A percentile compares a stretch with the other conserved stretches of the same genome.
These are phyloP conservation scores for Podocnemis expansa DNA, from an alignment of 2,113 vertebrate species.

Conservation along the genomic window DNA sequence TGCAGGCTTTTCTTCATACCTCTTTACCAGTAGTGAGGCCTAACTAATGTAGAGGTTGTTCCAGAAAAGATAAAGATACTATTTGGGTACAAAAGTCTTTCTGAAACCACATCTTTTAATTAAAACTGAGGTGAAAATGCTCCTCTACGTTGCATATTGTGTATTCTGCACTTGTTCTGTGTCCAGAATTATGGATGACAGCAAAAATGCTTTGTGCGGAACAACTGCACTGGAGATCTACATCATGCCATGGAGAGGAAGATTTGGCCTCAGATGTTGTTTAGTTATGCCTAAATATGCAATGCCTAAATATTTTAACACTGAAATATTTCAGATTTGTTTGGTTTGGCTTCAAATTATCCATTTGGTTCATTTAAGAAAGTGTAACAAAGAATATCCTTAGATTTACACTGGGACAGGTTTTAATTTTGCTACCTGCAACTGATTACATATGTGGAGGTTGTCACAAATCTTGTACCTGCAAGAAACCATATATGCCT, in stretches of 20 bases:
- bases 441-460: background rate
- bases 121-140: slow-evolving; percentile 15
- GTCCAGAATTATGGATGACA: background rate
- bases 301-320: background rate
- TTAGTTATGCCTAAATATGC: background rate
- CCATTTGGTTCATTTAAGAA: slow-evolving; percentile 59
- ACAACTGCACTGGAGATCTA: background rate
- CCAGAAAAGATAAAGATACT: slow-evolving; percentile 83
- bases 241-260: slow-evolving; percentile 30
- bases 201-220: background rate
- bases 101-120: slow-evolving; percentile 19
- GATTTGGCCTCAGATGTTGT: background rate
- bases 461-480: background rate
- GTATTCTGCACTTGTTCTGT: background rate
- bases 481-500: background rate
- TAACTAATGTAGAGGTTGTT: slow-evolving; percentile 82
- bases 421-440: background rate
- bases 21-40: slow-evolving; percentile 80
- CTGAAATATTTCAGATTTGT: background rate
- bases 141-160: slow-evolving; percentile 3
- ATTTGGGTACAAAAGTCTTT: slow-evolving; percentile 23
- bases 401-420: background rate
- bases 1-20: slow-evolving; percentile 82
- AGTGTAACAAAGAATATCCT: background rate
- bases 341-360: slow-evolving; percentile 2